A percentile compares a stretch with the other conserved stretches of the same genome.
Evolutionary conservation across 1,140 invertebrate genomes (phyloP).

Genomic region (Mya arenaria): DNA sequence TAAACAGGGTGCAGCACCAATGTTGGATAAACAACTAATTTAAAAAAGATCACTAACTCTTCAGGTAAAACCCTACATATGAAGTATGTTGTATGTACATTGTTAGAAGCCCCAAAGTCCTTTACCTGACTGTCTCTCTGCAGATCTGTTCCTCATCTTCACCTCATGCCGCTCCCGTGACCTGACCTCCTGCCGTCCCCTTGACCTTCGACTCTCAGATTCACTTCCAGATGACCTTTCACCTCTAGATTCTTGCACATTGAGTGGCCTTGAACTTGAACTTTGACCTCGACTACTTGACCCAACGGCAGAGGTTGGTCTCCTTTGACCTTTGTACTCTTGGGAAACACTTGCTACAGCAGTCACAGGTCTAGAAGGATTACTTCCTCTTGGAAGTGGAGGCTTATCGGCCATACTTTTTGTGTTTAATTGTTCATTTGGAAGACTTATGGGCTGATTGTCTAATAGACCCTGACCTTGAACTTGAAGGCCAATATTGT

Average conservation of each 20-base stretch:
- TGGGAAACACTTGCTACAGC: not conserved
- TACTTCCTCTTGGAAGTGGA: slow-evolving; percentile 39
- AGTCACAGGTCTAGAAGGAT: slow-evolving; percentile 29
- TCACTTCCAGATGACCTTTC: slow-evolving; percentile 12
- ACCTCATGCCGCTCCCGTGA: slow-evolving; percentile 10
- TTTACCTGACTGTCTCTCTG: slow-evolving; percentile 33
- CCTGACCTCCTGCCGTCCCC: too few species aligned
- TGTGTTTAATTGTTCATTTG: slow-evolving; percentile 6
- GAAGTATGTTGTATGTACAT: too few species aligned
- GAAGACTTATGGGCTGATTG: slow-evolving; percentile 40
- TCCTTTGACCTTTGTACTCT: not conserved
- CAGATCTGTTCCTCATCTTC: slow-evolving; percentile 39
- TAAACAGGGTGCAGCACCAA: too few species aligned
- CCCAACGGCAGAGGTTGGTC: not conserved
- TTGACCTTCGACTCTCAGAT: slow-evolving; percentile 7
- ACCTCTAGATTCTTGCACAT: not conserved
- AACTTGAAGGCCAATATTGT: slow-evolving; percentile 9
- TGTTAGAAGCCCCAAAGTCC: too few species aligned
- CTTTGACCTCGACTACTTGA: not conserved
- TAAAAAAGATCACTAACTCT: too few species aligned
- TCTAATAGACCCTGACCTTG: slow-evolving; percentile 17
- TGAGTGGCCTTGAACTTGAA: not conserved
- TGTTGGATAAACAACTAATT: too few species aligned
- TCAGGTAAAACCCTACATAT: too few species aligned
- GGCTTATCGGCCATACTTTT: slow-evolving; percentile 35